Percentiles rank a stretch among this genome's conserved stretches.
These are phyloP conservation scores for Noctua comes DNA, from an alignment of 2,888 invertebrate species.

Conservation along the genomic window DNA sequence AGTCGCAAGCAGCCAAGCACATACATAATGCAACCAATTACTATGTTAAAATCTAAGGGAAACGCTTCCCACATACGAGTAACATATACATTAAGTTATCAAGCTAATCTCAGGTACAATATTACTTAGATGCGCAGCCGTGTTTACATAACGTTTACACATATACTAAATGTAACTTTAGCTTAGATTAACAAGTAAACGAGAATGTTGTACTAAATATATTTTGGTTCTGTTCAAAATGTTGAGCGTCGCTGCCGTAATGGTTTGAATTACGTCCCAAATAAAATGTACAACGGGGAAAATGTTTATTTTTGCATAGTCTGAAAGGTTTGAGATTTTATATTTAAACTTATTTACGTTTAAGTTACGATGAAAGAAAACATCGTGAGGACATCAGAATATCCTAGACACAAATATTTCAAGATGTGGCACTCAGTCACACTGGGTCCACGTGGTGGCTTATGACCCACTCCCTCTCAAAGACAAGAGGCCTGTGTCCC, in stretches of 20 bases:
- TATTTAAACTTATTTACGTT: not conserved
- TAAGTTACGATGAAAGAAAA: not conserved
- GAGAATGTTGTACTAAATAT: slow-evolving; percentile 10
- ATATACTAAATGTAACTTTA: slow-evolving; percentile 34
- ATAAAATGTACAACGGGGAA: slow-evolving; percentile 8
- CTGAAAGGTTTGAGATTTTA: not conserved
- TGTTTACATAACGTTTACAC: slow-evolving; percentile 48
- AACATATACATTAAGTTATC: slow-evolving; percentile 44
- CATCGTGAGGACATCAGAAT: not conserved
- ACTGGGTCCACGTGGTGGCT: not conserved
- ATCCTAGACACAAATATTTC: not conserved
- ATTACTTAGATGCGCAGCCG: slow-evolving; percentile 53
- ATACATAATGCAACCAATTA: slow-evolving; percentile 59
- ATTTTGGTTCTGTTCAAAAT: slow-evolving; percentile 39
- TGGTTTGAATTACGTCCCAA: slow-evolving; percentile 19
- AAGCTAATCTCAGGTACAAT: slow-evolving; percentile 53
- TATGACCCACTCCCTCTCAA: not conserved
- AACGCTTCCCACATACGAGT: slow-evolving; percentile 32
- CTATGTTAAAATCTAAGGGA: slow-evolving; percentile 58
- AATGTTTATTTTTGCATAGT: not conserved
- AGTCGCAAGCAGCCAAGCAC: slow-evolving; percentile 17
- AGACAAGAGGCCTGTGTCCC: not conserved
- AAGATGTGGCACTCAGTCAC: not conserved
- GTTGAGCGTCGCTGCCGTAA: slow-evolving; percentile 30
- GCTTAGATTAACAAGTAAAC: slow-evolving; percentile 34